These are phyloP conservation scores for Stichodactyla mertensii DNA, from an alignment of 64 coral and sea anemone species.

Conservation along the genomic window DNA sequence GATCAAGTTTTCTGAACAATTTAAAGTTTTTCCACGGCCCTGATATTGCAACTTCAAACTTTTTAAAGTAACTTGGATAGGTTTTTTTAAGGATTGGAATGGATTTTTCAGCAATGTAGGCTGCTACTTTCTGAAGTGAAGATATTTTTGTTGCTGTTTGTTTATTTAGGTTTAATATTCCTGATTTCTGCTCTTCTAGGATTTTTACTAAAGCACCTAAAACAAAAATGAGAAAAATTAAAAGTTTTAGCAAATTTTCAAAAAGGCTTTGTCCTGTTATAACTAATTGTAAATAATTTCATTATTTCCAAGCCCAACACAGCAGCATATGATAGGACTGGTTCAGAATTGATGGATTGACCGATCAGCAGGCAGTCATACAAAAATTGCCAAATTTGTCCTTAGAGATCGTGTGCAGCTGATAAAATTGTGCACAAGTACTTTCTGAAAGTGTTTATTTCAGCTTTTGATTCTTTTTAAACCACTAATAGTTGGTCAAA, in stretches of 20 bases:
- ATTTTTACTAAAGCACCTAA: conserved; percentile 62
- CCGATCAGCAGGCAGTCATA: no score
- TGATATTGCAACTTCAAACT: conserved; percentile 71
- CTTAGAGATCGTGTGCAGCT: neutral
- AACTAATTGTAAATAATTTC: no score
- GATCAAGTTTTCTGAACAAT: conserved; percentile 51
- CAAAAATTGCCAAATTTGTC: no score
- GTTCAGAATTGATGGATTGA: no score
- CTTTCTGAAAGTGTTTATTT: neutral
- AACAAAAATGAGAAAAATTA: neutral
- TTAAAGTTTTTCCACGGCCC: conserved; percentile 80
- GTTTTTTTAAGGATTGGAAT: conserved; percentile 46
- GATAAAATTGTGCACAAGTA: neutral
- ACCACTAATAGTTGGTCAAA: neutral
- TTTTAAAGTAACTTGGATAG: conserved; percentile 40
- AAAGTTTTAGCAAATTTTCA: no score
- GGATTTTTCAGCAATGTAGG: conserved; percentile 36
- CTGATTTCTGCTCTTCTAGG: conserved; percentile 43
- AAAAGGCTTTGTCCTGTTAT: no score
- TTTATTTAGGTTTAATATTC: conserved; percentile 33
- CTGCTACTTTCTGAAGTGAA: conserved; percentile 47
- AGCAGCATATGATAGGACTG: no score
- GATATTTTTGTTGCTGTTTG: conserved; percentile 13
- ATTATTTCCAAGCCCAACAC: no score
- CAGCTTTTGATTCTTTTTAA: neutral